Base-by-base conservation (phyloP, 2,113 vertebrate species). In the Halichoerus grypus region DNA sequence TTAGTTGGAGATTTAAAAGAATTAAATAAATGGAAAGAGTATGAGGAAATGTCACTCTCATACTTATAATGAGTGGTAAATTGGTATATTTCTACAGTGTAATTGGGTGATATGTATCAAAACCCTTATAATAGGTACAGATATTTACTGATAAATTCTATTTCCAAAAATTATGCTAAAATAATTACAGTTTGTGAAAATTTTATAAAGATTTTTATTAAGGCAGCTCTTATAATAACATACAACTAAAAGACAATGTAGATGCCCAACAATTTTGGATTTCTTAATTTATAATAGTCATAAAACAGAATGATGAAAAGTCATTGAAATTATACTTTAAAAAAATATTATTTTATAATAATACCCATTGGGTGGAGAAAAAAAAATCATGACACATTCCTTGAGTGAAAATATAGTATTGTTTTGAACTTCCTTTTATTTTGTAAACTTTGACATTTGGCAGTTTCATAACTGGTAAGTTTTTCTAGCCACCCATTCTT, bases 401-500 rank as follows among this genome's bases (percentile, higher is more conserved):
- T 90, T 76, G 3, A 51, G 15, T 61, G 5, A 88, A 93, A 91
- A 91, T 61, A 26, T 83, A 14, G 0, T 31, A 69, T 84, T 15
- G 65, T 80, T 97, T 79, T 97, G 26, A 46, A 88, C 36, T 77
- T 53, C 42, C 81, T 86, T 97, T 33, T 82, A 13, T 79, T 88
- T 97, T 96, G 26, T 51, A 93, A 98, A 97, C 91, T 98, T 98
- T 95, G 91, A 97, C 95, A 49, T 95, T 79, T 59, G 13, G n/a
- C n/a, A 94, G 86, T 93, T 94, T 97, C 97, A 97, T 88, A 85
- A 82, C 39, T 80, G 94, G 21, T 46, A 97, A 82, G 9, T 98
- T 96, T 98, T 72, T 93, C 93, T 97, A 95, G 84, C 36, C 93
- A 22, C 92, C 49, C 39, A 90, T 57, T 72, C 26, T 97, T 90